Percentiles rank a stretch among this genome's conserved stretches.
Conservation (phyloP, 2,113 vertebrate genomes). For the Prunella himalayana region DNA sequence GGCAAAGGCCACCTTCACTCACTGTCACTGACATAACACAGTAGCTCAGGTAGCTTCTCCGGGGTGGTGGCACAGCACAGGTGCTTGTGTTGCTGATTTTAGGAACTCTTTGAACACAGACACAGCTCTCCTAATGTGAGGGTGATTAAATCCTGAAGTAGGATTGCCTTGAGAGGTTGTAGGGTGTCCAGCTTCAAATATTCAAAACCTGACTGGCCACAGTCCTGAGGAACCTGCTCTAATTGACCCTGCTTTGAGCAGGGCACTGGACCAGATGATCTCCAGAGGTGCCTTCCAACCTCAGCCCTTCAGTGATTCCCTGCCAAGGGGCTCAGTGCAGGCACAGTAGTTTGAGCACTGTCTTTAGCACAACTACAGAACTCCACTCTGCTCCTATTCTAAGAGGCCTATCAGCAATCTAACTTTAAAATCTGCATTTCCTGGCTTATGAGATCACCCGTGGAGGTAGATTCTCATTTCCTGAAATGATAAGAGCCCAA, state of each 20-base stretch:
- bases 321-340: background rate
- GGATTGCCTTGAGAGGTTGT: background rate
- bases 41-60: background rate
- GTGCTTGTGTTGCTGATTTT: background rate
- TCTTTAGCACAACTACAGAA: background rate
- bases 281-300: background rate
- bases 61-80: background rate
- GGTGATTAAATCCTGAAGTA: background rate
- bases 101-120: background rate
- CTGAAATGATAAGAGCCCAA: background rate
- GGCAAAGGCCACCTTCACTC: background rate
- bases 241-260: background rate
- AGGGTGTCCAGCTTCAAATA: background rate
- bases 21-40: background rate
- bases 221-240: background rate
- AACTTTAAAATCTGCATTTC: background rate
- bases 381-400: background rate
- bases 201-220: background rate
- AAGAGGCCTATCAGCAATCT: background rate
- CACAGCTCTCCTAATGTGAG: background rate
- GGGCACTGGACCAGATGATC: background rate
- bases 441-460: background rate
- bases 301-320: background rate
- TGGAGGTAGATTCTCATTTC: slow-evolving; percentile 1
- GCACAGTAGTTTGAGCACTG: background rate